These are phyloP conservation scores for Tyrannus savana DNA, from an alignment of 2,113 vertebrate genomes.

Conservation along the genomic window DNA sequence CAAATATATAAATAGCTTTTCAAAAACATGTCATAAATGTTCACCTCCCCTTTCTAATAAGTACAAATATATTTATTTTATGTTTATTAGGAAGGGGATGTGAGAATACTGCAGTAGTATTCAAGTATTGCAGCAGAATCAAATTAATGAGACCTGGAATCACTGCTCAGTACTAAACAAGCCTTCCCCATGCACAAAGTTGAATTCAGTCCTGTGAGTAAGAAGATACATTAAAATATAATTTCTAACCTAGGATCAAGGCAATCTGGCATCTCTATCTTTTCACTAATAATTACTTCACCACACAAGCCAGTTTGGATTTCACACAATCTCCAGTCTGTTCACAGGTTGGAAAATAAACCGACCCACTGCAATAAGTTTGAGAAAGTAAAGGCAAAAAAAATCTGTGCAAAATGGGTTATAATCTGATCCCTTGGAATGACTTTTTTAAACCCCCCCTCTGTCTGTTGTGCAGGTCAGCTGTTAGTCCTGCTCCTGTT, in stretches of 20 bases:
- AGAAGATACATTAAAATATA: neutral
- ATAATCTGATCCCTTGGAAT: neutral
- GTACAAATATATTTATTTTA: neutral
- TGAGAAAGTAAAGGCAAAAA: neutral
- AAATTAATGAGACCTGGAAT: neutral
- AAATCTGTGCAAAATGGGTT: neutral
- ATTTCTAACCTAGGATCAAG: neutral
- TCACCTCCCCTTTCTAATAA: neutral
- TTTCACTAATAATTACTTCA: neutral
- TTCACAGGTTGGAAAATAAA: neutral
- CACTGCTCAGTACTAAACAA: neutral
- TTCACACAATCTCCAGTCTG: neutral
- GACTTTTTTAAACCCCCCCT: neutral
- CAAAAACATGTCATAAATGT: neutral
- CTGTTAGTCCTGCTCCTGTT: neutral
- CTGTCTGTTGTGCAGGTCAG: neutral
- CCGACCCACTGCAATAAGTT: neutral
- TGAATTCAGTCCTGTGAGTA: neutral
- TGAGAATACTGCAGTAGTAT: neutral
- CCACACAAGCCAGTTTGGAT: neutral
- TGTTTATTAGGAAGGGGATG: neutral
- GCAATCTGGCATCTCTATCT: neutral
- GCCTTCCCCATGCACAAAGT: neutral
- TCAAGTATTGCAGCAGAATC: neutral
- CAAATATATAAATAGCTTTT: neutral